phyloP scores from a whole-genome alignment of 2,113 vertebrate species.

The Catharus bicknelli region DNA sequence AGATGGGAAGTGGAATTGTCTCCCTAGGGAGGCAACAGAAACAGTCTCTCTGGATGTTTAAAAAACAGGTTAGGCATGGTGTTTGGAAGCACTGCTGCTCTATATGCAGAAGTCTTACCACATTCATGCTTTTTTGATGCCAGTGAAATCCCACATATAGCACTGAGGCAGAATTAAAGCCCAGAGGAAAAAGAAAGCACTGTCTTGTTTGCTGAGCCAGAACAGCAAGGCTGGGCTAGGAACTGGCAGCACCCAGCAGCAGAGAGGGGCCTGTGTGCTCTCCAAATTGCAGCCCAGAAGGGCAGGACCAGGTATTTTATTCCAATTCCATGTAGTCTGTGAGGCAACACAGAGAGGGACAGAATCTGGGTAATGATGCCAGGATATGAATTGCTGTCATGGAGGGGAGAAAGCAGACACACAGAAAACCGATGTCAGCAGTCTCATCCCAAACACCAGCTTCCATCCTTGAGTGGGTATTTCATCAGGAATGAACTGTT shows the following conservation, averaged over 20 bases:
- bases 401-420: not conserved
- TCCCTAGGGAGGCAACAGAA: constrained; percentile 8
- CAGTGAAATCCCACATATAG: not conserved
- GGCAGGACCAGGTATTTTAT: not conserved
- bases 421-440: not conserved
- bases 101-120: not conserved
- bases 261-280: not conserved
- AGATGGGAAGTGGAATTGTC: constrained; percentile 25
- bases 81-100: not conserved
- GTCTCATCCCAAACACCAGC: not conserved
- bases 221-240: not conserved
- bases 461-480: not conserved
- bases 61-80: constrained; percentile 8
- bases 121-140: not conserved
- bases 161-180: not conserved
- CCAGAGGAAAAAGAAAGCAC: not conserved
- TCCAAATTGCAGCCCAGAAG: not conserved
- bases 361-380: not conserved
- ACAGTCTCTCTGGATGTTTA: constrained; percentile 8
- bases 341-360: not conserved
- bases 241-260: not conserved
- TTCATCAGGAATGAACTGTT: fast-evolving
- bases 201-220: not conserved
- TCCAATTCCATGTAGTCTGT: not conserved
- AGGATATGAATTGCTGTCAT: not conserved